Conservation (phyloP, 1,140 invertebrate species). For the Caenorhabditis latens region DNA sequence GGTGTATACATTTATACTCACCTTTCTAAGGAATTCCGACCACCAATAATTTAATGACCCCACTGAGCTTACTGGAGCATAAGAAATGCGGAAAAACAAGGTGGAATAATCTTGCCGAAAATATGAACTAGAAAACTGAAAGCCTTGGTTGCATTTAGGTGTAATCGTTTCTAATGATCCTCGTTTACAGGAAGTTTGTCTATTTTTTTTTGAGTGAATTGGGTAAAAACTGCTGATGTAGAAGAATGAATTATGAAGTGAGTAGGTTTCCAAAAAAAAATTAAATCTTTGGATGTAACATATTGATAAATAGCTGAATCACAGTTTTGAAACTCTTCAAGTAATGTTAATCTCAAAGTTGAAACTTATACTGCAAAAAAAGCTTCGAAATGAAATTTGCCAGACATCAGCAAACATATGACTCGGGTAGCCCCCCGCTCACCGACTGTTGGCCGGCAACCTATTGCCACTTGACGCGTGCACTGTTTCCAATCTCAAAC, state of each 20-base stretch:
- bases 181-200: background rate
- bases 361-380: background rate
- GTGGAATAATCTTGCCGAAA: background rate
- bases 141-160: background rate
- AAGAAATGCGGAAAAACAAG: conserved; percentile 32
- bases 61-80: conserved; percentile 11
- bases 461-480: conserved; percentile 29
- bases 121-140: too few relatives aligned
- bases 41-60: background rate
- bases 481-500: conserved; percentile 49
- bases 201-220: background rate
- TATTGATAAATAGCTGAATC: too few relatives aligned
- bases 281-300: too few relatives aligned
- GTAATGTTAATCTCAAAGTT: too few relatives aligned
- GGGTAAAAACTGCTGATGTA: background rate
- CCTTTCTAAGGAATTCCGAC: conserved; percentile 31
- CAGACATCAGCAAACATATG: conserved; percentile 39
- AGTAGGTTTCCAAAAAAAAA: background rate
- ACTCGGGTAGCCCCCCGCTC: conserved; percentile 3
- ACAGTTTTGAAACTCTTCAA: too few relatives aligned
- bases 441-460: conserved; percentile 16
- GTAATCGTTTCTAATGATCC: conserved; percentile 15
- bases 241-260: background rate
- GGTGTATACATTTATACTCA: background rate
- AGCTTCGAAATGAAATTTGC: background rate